These are phyloP conservation scores for Psammodynastes pulverulentus DNA, from an alignment of 2,113 vertebrate genomes.

Conservation along the genomic window DNA sequence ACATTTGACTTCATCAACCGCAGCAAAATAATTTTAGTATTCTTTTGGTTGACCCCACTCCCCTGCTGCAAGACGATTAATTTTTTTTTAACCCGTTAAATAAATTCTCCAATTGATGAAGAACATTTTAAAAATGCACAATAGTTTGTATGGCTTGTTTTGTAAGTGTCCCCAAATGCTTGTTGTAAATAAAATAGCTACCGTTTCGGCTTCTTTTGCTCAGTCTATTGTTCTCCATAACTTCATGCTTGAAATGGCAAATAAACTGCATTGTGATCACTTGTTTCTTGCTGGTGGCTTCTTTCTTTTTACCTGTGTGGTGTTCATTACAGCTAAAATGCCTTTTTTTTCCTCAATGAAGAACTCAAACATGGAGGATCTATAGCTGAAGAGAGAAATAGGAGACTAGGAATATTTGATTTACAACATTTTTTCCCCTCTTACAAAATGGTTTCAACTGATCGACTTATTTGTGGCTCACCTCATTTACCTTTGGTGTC, in stretches of 20 bases:
- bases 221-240: neutral
- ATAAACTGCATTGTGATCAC: slow-evolving; percentile 23
- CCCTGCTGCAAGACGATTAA: neutral
- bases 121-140: neutral
- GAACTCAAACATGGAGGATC: neutral
- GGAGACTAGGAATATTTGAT: neutral
- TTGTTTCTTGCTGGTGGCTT: neutral
- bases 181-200: slow-evolving; percentile 3
- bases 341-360: neutral
- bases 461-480: neutral
- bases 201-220: neutral
- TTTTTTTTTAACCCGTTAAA: neutral
- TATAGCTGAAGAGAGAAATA: neutral
- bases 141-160: neutral
- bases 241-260: neutral
- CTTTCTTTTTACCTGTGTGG: neutral
- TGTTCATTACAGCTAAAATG: neutral
- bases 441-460: neutral
- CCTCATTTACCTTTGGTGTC: neutral
- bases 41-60: neutral
- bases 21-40: neutral
- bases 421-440: neutral
- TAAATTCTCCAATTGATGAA: neutral
- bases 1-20: neutral
- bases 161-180: neutral